These are phyloP conservation scores for Esox lucius DNA, from an alignment of 2,797 vertebrate genomes.

Conservation along the genomic window DNA sequence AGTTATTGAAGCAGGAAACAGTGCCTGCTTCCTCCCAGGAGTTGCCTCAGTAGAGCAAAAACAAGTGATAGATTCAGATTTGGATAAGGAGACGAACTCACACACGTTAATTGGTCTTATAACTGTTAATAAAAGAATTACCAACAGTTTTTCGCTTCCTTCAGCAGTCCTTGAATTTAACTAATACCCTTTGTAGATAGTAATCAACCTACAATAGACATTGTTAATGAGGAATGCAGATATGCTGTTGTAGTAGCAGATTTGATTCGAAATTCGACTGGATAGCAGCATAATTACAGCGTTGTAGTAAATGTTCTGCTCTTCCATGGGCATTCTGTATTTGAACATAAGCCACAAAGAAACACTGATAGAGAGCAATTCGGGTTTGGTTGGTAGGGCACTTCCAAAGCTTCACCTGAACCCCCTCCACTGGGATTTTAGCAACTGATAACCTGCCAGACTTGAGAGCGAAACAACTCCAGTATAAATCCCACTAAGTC, in stretches of 20 bases:
- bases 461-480: not conserved
- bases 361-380: not conserved
- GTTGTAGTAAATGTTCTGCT: not conserved
- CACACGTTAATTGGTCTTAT: not conserved
- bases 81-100: constrained; percentile 31
- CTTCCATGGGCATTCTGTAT: not conserved
- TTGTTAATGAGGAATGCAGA: not conserved
- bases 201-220: not conserved
- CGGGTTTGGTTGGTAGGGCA: not conserved
- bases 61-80: constrained; percentile 35
- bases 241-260: not conserved
- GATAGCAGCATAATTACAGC: not conserved
- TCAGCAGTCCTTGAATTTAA: not conserved
- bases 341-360: constrained; percentile 7
- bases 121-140: not conserved
- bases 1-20: constrained; percentile 66
- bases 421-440: not conserved
- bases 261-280: not conserved
- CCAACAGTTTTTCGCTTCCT: not conserved
- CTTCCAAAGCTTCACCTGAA: not conserved
- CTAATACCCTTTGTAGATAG: not conserved
- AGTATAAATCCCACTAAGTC: not conserved
- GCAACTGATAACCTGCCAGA: not conserved
- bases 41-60: constrained; percentile 35
- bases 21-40: constrained; percentile 70